Evolutionary conservation across 2,113 vertebrate genomes (phyloP).

Genomic region (Odobenus rosmarus): DNA sequence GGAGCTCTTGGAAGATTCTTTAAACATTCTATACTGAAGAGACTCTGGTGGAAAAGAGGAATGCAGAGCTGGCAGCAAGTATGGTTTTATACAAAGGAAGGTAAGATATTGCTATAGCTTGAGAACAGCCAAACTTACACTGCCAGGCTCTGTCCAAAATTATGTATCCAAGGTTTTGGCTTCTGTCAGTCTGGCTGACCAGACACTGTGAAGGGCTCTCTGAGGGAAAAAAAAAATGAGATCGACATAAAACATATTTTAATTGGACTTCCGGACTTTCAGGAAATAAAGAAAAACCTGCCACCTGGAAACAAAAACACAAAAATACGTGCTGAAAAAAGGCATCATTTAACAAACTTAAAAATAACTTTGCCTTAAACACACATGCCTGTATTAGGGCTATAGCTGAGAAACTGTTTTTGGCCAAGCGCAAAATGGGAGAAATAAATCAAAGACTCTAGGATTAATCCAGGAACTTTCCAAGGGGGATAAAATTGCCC

Average conservation of each 20-base stretch:
- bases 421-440: background rate
- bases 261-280: background rate
- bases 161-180: background rate
- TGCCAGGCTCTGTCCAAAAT: background rate
- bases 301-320: background rate
- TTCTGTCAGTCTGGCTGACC: background rate
- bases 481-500: background rate
- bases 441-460: background rate
- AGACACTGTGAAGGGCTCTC: background rate
- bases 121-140: background rate
- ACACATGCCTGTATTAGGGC: background rate
- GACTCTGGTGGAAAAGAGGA: background rate
- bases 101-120: background rate
- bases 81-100: background rate
- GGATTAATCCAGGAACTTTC: background rate
- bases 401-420: background rate
- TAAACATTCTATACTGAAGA: background rate
- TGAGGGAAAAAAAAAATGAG: background rate
- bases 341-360: background rate
- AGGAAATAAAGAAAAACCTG: constrained; percentile 12
- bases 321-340: constrained; percentile 8
- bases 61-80: background rate
- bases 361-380: constrained; percentile 3
- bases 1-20: background rate
- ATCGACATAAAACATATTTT: background rate